These are phyloP conservation scores for Ophiothrix spiculata DNA, from an alignment of 35 echinoderm and acorn worm species.

Conservation along the genomic window DNA sequence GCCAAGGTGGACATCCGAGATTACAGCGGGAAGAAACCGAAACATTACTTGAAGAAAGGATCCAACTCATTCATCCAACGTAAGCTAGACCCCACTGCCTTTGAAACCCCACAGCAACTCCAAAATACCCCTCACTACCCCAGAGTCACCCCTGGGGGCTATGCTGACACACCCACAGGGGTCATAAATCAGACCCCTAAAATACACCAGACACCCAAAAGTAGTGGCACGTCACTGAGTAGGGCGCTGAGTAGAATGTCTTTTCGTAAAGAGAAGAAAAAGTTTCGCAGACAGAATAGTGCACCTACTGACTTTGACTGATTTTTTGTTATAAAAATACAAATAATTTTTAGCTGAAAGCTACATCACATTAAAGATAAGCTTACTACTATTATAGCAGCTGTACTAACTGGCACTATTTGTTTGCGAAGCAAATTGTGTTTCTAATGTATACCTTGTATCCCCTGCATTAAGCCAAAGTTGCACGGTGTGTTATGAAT, in stretches of 20 bases:
- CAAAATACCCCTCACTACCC: background rate
- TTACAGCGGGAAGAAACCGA: slow-evolving; percentile 89
- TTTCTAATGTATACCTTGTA: too few species aligned
- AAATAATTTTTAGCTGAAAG: too few species aligned
- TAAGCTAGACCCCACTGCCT: slow-evolving; percentile 66
- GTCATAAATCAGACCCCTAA: too few species aligned
- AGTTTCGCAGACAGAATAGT: too few species aligned
- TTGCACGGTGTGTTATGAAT: too few species aligned
- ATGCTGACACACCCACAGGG: background rate
- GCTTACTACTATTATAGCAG: too few species aligned
- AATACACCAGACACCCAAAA: background rate
- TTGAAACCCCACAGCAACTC: slow-evolving; percentile 1
- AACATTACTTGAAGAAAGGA: slow-evolving; percentile 75
- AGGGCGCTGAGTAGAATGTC: background rate
- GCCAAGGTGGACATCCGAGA: slow-evolving; percentile 90
- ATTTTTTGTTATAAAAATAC: too few species aligned
- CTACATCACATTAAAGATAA: too few species aligned
- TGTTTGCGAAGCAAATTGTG: too few species aligned
- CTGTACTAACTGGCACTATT: too few species aligned
- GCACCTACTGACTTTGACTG: too few species aligned
- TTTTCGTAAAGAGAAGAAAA: background rate
- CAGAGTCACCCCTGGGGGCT: background rate
- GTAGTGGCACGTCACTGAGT: background rate
- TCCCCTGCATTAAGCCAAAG: too few species aligned
- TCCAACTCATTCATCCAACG: slow-evolving; percentile 86